Base-by-base conservation (phyloP, 2,113 vertebrate genomes). In the Prionailurus bengalensis region DNA sequence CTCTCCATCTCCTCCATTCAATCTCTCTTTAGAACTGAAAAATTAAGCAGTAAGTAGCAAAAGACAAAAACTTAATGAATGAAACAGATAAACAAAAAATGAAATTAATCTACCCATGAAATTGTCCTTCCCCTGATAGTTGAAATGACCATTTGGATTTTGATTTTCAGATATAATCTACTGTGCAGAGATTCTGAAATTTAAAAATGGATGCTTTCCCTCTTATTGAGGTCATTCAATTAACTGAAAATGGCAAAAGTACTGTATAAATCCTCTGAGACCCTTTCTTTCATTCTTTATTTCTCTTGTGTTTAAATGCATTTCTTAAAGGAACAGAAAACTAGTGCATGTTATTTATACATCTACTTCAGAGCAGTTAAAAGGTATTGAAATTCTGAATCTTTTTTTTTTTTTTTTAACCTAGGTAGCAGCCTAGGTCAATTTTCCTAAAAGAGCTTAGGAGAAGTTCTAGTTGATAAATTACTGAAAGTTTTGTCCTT, bases 181-280 rank as follows among this genome's bases (percentile, higher is more conserved):
- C 65, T 89, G 16, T 94, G 71, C 79, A 82, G 91, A 80, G 70
- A 94, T 92, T 65, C 31, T 76, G 66, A 93, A 81, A 94, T 97
- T 97, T 97, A 29, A 82, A 97, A 97, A 85, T 93, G 23, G 19
- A 84, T 61, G 76, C 23, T 33, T 79, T 97, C 14, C 19, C 78
- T 94, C 97, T 96, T 93, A 95, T 39, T 97, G 95, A 89, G 91
- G 93, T 98, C 96, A 95, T 51, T 96, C 92, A 96, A 96, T 97
- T 97, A 97, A 96, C 92, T 92, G 80, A 92, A 94, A 95, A 95
- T 80, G 74, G 74, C 61, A 97, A 95, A 85, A 7, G 3, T 42
- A 65, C 14, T 85, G 1, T 29, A 83, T 93, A 92, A 92, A 94
- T 97, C 33, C 31, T 97, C 48, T 7, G 21, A n/a, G 80, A 55